Conservation (phyloP, 2,888 invertebrate genomes). For the Campopleginae sp. region DNA sequence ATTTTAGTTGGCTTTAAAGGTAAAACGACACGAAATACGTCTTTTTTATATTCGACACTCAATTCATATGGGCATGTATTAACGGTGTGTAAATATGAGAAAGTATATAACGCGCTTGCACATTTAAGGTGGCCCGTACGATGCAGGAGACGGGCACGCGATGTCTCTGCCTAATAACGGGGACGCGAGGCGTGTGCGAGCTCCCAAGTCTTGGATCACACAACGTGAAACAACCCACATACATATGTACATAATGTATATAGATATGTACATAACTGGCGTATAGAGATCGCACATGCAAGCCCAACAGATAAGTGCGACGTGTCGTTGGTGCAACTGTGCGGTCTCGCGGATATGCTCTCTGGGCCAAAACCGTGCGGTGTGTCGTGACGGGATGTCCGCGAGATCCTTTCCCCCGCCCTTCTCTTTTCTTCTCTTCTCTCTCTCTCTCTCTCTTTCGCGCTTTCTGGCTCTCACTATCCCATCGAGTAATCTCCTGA, state of each 20-base stretch:
- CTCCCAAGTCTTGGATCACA: constrained; percentile 47
- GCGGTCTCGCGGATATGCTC: constrained; percentile 53
- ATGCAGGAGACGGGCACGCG: constrained; percentile 75
- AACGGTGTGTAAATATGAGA: constrained; percentile 16
- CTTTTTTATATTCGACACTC: not conserved
- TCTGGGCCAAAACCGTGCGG: constrained; percentile 71
- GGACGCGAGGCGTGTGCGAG: constrained; percentile 64
- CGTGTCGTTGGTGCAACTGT: constrained; percentile 62
- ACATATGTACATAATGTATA: not conserved
- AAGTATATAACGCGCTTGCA: constrained; percentile 49
- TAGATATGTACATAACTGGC: constrained; percentile 20
- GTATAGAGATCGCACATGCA: constrained; percentile 78
- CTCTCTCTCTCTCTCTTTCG: constrained; percentile 9
- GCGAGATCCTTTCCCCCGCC: constrained; percentile 65
- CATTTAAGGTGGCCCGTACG: constrained; percentile 47
- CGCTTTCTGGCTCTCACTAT: constrained; percentile 49
- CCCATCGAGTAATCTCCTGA: constrained; percentile 63
- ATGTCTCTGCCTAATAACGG: constrained; percentile 78
- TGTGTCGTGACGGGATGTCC: constrained; percentile 79
- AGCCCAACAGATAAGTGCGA: constrained; percentile 76
- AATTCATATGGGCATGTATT: constrained; percentile 14
- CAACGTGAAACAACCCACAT: constrained; percentile 1
- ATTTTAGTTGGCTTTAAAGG: not conserved
- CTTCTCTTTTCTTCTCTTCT: constrained; percentile 3
- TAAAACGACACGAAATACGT: constrained; percentile 3